These are phyloP conservation scores for Pteronotus mesoamericanus DNA, from an alignment of 2,797 vertebrate species.

Conservation along the genomic window DNA sequence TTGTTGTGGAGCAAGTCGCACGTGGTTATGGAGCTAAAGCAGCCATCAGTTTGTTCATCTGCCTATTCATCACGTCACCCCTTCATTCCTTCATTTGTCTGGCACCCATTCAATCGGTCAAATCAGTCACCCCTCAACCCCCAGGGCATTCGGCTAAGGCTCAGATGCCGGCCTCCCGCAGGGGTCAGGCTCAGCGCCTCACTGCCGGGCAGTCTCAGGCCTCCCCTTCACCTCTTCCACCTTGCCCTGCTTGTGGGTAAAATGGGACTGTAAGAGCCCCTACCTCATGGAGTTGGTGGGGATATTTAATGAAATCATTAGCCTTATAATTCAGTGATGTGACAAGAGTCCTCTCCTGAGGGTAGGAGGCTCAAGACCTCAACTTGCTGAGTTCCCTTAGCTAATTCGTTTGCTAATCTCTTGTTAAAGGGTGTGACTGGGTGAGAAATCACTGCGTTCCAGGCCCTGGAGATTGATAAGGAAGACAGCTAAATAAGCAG, in stretches of 20 bases:
- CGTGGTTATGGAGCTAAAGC: neutral
- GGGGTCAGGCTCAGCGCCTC: neutral
- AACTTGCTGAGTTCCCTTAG: neutral
- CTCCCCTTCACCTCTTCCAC: neutral
- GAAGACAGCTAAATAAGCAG: neutral
- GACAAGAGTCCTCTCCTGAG: neutral
- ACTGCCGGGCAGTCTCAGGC: neutral
- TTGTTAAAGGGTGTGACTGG: neutral
- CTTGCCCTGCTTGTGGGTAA: neutral
- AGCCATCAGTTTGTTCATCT: neutral
- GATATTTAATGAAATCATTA: neutral
- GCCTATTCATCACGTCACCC: neutral
- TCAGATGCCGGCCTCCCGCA: neutral
- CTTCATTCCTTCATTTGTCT: neutral
- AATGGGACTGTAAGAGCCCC: neutral
- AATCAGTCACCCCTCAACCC: too few relatives aligned
- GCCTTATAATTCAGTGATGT: neutral
- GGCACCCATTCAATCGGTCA: neutral
- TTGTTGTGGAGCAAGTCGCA: neutral
- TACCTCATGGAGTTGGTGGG: neutral
- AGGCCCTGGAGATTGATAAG: neutral
- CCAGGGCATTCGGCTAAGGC: neutral
- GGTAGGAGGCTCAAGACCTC: neutral
- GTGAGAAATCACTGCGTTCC: neutral
- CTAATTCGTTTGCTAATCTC: neutral